These are phyloP conservation scores for Todiramphus saurophagus DNA, from an alignment of 2,113 vertebrate genomes.

Conservation along the genomic window DNA sequence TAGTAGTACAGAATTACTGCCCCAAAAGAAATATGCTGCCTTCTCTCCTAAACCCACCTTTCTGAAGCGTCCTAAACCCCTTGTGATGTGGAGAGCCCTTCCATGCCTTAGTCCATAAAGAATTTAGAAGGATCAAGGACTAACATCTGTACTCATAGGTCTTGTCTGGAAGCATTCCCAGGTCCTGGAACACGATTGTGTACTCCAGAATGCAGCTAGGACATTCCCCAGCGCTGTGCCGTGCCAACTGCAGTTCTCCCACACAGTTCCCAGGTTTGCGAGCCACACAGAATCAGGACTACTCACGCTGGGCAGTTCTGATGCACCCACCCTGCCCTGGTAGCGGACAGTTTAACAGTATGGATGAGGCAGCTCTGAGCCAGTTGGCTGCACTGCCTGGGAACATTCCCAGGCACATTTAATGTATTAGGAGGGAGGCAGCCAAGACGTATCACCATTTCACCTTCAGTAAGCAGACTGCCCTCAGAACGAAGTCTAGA, in stretches of 20 bases:
- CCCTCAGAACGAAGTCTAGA: neutral
- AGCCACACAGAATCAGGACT: fast-evolving
- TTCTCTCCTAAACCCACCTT: neutral
- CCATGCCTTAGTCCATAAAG: neutral
- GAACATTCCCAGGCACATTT: neutral
- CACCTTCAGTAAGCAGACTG: neutral
- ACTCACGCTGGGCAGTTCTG: neutral
- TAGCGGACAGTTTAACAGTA: neutral
- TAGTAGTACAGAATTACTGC: neutral
- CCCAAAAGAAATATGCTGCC: neutral
- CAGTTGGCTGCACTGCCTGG: neutral
- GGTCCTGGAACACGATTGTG: neutral
- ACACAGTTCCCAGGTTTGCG: conserved; percentile 8
- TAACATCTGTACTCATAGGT: neutral
- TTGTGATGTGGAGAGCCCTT: neutral
- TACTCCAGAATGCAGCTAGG: neutral
- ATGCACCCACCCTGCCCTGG: neutral
- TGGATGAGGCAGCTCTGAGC: neutral
- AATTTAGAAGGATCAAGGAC: neutral
- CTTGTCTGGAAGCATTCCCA: neutral
- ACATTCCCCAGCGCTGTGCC: neutral
- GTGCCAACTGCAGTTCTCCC: neutral
- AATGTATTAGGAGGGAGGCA: neutral
- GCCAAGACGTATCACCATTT: neutral
- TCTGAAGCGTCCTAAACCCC: neutral